A percentile compares a stretch with the other conserved stretches of the same genome.
These are phyloP conservation scores for Empidonax traillii DNA, from an alignment of 2,113 vertebrate genomes.

Conservation along the genomic window DNA sequence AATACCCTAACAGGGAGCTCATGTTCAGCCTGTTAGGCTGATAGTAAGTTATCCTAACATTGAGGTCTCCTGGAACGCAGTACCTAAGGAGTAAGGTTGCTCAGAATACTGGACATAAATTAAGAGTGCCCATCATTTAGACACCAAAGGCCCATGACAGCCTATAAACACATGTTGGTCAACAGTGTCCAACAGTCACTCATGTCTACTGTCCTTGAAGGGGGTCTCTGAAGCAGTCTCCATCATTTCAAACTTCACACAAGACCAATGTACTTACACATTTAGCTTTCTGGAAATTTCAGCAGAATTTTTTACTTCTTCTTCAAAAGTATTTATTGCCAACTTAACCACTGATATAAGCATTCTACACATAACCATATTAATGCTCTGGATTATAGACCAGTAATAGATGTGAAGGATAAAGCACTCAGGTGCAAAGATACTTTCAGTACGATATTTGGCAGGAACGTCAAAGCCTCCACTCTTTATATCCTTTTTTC, in stretches of 20 bases:
- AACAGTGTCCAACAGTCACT: background rate
- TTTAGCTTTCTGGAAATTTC: background rate
- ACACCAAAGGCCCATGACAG: background rate
- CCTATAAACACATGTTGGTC: background rate
- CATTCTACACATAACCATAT: background rate
- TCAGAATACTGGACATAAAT: background rate
- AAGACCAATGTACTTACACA: background rate
- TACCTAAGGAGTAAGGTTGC: background rate
- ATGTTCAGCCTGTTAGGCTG: background rate
- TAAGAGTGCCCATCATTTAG: background rate
- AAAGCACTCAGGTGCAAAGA: background rate
- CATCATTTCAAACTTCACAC: background rate
- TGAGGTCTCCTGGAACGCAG: background rate
- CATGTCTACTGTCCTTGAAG: rapidly evolving
- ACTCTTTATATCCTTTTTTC: background rate
- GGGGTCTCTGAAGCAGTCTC: background rate
- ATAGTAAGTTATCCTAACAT: background rate
- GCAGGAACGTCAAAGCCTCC: background rate
- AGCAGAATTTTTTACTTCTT: background rate
- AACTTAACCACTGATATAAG: background rate
- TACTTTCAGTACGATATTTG: background rate
- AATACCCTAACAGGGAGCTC: background rate
- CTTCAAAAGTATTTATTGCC: background rate
- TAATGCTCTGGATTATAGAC: background rate
- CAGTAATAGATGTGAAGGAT: background rate